A percentile compares a stretch with the other conserved stretches of the same genome.
Conservation (phyloP, 2,888 invertebrate species). For the Platycheirus albimanus region DNA sequence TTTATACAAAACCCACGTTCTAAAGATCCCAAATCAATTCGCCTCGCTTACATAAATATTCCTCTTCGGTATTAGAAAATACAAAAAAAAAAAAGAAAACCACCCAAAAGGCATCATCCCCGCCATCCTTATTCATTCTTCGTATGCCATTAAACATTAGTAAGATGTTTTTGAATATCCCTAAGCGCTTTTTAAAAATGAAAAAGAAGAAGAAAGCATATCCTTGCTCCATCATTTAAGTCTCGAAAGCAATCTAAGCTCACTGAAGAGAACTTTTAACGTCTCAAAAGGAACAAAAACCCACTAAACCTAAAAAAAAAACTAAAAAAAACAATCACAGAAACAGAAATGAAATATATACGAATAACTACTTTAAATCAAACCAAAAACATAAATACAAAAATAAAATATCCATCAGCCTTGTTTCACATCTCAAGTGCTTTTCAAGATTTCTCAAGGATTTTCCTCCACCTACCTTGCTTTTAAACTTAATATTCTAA, state of each 20-base stretch:
- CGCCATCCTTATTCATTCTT: no score
- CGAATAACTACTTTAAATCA: not conserved
- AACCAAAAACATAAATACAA: not conserved
- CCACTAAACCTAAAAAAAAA: not conserved
- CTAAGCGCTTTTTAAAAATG: not conserved
- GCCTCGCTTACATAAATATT: no score
- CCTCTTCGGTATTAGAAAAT: not conserved
- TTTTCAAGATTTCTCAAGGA: constrained; percentile 16
- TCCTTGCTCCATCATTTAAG: not conserved
- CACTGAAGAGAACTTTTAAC: not conserved
- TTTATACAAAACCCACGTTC: no score
- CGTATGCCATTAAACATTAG: not conserved
- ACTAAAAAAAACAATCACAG: no score
- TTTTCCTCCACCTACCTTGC: not conserved
- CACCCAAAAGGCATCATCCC: not conserved
- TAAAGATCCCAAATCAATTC: no score
- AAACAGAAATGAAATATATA: not conserved
- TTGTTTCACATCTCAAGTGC: constrained; percentile 36
- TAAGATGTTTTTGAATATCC: not conserved
- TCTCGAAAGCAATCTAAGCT: not conserved
- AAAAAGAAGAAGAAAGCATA: not conserved
- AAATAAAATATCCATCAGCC: constrained; percentile 23
- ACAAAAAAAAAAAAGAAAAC: not conserved
- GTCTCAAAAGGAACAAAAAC: not conserved
- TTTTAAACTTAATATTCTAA: not conserved